A percentile compares a stretch with the other conserved stretches of the same genome.
Evolutionary conservation across 2,113 vertebrate species (phyloP).

Genomic region (Motacilla tschutschensis): DNA sequence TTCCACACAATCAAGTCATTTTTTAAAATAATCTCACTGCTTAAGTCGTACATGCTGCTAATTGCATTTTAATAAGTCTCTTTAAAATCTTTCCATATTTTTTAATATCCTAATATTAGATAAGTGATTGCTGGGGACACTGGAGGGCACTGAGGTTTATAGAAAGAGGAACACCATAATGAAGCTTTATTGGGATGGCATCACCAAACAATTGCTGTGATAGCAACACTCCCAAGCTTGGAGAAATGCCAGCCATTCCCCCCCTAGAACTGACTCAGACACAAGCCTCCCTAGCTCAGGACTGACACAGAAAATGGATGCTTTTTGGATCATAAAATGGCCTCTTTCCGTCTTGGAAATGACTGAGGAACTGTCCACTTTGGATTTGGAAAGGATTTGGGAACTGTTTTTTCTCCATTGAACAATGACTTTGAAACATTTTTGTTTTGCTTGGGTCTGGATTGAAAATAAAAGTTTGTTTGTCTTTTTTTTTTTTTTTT

Average conservation of each 20-base stretch:
- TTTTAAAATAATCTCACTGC: slow-evolving; percentile 80
- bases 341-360: slow-evolving; percentile 36
- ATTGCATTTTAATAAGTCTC: slow-evolving; percentile 85
- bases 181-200: slow-evolving; percentile 61
- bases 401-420: not conserved
- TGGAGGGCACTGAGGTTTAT: slow-evolving; percentile 79
- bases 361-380: slow-evolving; percentile 33
- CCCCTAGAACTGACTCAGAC: slow-evolving; percentile 53
- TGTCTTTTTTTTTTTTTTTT: not conserved
- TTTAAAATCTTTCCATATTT: slow-evolving; percentile 84
- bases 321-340: slow-evolving; percentile 55
- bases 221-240: slow-evolving; percentile 56
- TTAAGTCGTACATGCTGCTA: slow-evolving; percentile 77
- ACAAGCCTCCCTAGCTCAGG: slow-evolving; percentile 30
- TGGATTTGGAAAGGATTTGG: not conserved
- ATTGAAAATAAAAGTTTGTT: not conserved
- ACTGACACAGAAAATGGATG: slow-evolving; percentile 59
- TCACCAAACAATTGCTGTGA: slow-evolving; percentile 58
- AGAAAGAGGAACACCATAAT: slow-evolving; percentile 58
- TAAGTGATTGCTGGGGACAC: slow-evolving; percentile 82
- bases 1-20: slow-evolving; percentile 79
- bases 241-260: slow-evolving; percentile 40
- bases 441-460: not conserved
- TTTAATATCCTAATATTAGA: slow-evolving; percentile 87
- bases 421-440: not conserved